These are phyloP conservation scores for Anoplius nigerrimus DNA, from an alignment of 2,888 invertebrate species.

Conservation along the genomic window DNA sequence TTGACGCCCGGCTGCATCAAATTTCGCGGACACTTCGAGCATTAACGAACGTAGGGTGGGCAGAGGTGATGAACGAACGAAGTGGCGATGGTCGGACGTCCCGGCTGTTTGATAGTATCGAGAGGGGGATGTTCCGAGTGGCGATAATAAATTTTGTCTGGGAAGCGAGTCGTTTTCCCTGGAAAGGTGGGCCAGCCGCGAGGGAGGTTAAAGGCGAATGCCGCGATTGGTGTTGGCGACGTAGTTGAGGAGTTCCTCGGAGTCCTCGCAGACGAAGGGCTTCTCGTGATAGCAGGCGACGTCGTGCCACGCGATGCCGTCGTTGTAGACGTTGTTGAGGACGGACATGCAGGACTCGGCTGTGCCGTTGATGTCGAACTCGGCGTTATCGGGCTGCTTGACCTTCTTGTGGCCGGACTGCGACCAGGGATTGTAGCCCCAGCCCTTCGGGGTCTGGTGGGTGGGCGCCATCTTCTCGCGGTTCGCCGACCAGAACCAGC, in stretches of 20 bases:
- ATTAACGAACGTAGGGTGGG: too few species aligned
- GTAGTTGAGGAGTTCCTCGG: slow-evolving; percentile 90
- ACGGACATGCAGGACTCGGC: slow-evolving; percentile 91
- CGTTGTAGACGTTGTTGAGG: slow-evolving; percentile 94
- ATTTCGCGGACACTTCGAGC: too few species aligned
- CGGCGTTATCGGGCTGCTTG: slow-evolving; percentile 92
- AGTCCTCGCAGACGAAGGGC: slow-evolving; percentile 93
- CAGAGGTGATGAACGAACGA: too few species aligned
- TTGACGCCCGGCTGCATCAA: too few species aligned
- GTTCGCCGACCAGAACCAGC: slow-evolving; percentile 96
- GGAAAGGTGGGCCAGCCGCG: slow-evolving; percentile 3
- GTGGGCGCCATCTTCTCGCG: slow-evolving; percentile 91
- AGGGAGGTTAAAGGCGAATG: slow-evolving; percentile 80
- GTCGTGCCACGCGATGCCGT: slow-evolving; percentile 95
- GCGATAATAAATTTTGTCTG: slow-evolving; percentile 34
- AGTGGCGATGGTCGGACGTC: too few species aligned
- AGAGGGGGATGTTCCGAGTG: too few species aligned
- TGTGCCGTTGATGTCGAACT: slow-evolving; percentile 92
- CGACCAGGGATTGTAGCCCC: slow-evolving; percentile 93
- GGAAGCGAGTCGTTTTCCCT: slow-evolving; percentile 13
- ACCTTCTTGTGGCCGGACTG: slow-evolving; percentile 93
- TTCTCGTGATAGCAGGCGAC: slow-evolving; percentile 96
- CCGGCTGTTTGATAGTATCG: too few species aligned
- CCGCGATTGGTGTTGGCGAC: slow-evolving; percentile 90
- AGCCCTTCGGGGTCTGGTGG: slow-evolving; percentile 82